A percentile compares a stretch with the other conserved stretches of the same genome.
Conservation (phyloP, 2,113 vertebrate species). For the Tylochromis polylepis region DNA sequence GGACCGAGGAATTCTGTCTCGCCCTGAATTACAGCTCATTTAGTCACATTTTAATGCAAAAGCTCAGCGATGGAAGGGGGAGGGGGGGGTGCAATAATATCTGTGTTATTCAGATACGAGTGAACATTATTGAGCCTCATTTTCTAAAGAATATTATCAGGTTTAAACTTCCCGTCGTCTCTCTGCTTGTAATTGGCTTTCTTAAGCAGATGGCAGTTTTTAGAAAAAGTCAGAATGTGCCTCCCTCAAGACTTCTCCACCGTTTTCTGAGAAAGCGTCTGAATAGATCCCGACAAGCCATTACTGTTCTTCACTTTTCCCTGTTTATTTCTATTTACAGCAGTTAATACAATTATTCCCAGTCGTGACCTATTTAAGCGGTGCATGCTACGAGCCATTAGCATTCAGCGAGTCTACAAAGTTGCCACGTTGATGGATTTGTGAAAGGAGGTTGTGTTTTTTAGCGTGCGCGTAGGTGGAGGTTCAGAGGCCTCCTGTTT, state of each 20-base stretch:
- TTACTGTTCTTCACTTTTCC: conserved; percentile 51
- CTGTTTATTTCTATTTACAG: conserved; percentile 74
- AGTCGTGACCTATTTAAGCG: conserved; percentile 73
- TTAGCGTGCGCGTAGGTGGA: conserved; percentile 64
- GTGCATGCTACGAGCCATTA: conserved; percentile 62
- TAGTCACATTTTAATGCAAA: conserved; percentile 17
- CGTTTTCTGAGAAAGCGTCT: conserved; percentile 58
- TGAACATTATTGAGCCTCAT: conserved; percentile 19
- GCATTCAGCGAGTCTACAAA: conserved; percentile 63
- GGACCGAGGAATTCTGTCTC: background rate
- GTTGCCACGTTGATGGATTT: conserved; percentile 64
- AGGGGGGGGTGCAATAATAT: conserved; percentile 27
- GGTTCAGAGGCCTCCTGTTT: conserved; percentile 72
- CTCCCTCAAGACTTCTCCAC: conserved; percentile 51
- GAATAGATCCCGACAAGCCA: conserved; percentile 58
- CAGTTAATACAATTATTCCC: conserved; percentile 71
- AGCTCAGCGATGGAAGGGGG: conserved; percentile 13
- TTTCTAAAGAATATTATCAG: conserved; percentile 48
- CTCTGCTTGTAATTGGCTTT: conserved; percentile 61
- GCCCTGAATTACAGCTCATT: background rate
- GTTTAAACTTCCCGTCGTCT: conserved; percentile 18
- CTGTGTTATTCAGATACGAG: conserved; percentile 18
- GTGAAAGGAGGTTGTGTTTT: conserved; percentile 68
- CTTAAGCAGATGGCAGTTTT: conserved; percentile 49
- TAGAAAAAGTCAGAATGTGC: conserved; percentile 38